phyloP scores from a whole-genome alignment of 2,888 invertebrate species.

The Andrena trimmerana region DNA sequence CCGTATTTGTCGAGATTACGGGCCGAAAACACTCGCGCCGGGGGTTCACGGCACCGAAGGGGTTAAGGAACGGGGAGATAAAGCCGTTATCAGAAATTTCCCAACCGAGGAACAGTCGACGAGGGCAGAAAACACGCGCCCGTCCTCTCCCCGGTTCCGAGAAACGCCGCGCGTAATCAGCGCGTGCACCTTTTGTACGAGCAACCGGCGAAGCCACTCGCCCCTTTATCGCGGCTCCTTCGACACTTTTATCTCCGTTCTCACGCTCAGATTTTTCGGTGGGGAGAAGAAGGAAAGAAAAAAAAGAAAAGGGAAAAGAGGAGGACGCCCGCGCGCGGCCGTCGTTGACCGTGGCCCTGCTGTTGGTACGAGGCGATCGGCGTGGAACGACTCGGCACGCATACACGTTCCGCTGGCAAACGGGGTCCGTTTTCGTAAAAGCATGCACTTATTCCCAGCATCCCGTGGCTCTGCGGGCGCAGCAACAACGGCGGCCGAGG shows the following conservation, averaged over 20 bases:
- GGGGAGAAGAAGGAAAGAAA: constrained; percentile 5
- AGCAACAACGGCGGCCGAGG: constrained; percentile 51
- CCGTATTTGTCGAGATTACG: too few relatives aligned
- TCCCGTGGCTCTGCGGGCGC: constrained; percentile 63
- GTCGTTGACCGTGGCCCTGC: constrained; percentile 44
- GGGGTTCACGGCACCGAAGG: background rate
- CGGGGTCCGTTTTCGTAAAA: constrained; percentile 70
- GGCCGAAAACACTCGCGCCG: too few relatives aligned
- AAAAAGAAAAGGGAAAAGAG: background rate
- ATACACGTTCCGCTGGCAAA: constrained; percentile 42
- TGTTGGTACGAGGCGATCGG: constrained; percentile 32
- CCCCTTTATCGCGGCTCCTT: constrained; percentile 65
- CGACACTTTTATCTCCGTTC: constrained; percentile 69
- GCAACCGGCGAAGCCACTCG: constrained; percentile 50
- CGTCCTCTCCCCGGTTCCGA: constrained; percentile 7
- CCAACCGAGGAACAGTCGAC: background rate
- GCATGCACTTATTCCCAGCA: constrained; percentile 74
- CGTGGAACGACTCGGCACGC: constrained; percentile 41
- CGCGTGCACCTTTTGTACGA: constrained; percentile 42
- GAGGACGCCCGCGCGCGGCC: constrained; percentile 15
- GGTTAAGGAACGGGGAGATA: background rate
- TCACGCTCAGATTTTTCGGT: constrained; percentile 69
- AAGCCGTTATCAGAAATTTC: background rate
- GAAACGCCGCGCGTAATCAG: constrained; percentile 51
- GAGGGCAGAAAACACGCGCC: background rate